phyloP scores from a whole-genome alignment of 2,797 vertebrate species.

The Centroberyx gerrardi region DNA sequence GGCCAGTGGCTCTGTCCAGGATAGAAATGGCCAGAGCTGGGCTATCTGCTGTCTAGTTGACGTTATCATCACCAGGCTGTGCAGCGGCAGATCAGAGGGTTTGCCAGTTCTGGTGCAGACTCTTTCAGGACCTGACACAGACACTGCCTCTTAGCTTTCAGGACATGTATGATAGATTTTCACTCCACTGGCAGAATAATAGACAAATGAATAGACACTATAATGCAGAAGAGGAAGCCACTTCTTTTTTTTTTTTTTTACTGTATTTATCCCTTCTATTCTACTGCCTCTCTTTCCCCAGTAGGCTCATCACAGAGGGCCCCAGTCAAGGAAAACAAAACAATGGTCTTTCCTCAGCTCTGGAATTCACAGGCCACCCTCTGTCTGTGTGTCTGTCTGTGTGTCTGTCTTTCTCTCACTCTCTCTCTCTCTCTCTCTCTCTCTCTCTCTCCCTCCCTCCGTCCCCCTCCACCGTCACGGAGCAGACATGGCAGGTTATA shows the following conservation, averaged over 20 bases:
- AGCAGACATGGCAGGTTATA: slow-evolving; percentile 80
- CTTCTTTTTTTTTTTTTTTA: slow-evolving; percentile 34
- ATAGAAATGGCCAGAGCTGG: slow-evolving; percentile 42
- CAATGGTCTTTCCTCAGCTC: slow-evolving; percentile 75
- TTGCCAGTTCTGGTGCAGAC: slow-evolving; percentile 16
- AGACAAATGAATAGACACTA: slow-evolving; percentile 22
- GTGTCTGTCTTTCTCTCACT: background rate
- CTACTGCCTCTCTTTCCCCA: slow-evolving; percentile 40
- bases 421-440: slow-evolving; percentile 17
- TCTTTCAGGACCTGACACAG: slow-evolving; percentile 6
- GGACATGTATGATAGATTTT: slow-evolving; percentile 31
- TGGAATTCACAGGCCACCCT: slow-evolving; percentile 74
- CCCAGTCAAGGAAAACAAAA: slow-evolving; percentile 53
- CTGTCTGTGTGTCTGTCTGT: slow-evolving; percentile 54
- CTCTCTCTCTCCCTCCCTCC: slow-evolving; percentile 42
- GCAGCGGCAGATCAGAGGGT: slow-evolving; percentile 12
- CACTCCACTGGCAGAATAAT: slow-evolving; percentile 29
- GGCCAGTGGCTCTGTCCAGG: slow-evolving; percentile 19
- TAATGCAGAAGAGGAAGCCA: slow-evolving; percentile 14
- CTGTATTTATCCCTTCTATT: slow-evolving; percentile 34
- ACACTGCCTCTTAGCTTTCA: slow-evolving; percentile 23
- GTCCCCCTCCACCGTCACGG: slow-evolving; percentile 73
- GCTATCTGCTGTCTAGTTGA: slow-evolving; percentile 35
- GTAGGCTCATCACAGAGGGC: slow-evolving; percentile 58
- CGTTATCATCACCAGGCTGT: slow-evolving; percentile 21